Evolutionary conservation across 1,140 invertebrate genomes (phyloP).

Genomic region (Lordiphosa collinella): DNA sequence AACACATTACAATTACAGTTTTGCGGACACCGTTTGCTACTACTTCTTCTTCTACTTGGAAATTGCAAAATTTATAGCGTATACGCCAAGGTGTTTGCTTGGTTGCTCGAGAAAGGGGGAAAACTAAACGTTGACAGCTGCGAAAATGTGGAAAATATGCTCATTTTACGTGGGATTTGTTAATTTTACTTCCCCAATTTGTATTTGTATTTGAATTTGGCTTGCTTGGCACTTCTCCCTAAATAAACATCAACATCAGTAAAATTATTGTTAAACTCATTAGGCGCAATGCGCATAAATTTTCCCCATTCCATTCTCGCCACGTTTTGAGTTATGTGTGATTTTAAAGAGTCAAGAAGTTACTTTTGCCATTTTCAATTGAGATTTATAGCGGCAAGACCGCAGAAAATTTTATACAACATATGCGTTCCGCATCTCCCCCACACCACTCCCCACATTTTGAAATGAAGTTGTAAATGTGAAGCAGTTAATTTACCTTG

Average conservation of each 20-base stretch:
- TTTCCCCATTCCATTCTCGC: not conserved
- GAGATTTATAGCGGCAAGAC: constrained; percentile 20
- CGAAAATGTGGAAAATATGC: not conserved
- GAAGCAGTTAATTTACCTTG: constrained; percentile 13
- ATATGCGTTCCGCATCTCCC: constrained; percentile 1
- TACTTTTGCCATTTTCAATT: constrained; percentile 20
- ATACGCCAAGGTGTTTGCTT: constrained; percentile 9
- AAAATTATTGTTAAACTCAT: constrained; percentile 15
- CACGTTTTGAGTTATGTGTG: constrained; percentile 13
- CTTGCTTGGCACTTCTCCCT: not conserved
- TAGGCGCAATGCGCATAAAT: constrained; percentile 9
- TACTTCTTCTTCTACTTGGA: constrained; percentile 2
- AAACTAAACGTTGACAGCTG: constrained; percentile 6
- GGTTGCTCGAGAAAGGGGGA: not conserved
- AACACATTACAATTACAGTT: constrained; percentile 30
- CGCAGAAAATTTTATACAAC: constrained; percentile 10
- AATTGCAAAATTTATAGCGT: constrained; percentile 23
- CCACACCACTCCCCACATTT: not conserved
- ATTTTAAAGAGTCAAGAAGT: constrained; percentile 12
- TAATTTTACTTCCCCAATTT: not conserved
- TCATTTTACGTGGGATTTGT: constrained; percentile 1
- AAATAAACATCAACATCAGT: not conserved
- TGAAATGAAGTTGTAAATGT: constrained; percentile 12
- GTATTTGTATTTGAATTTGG: not conserved
- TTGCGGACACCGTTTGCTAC: constrained; percentile 10